A percentile compares a stretch with the other conserved stretches of the same genome.
Evolutionary conservation across 2,888 invertebrate genomes (phyloP).

Genomic region (Lymantria monacha): DNA sequence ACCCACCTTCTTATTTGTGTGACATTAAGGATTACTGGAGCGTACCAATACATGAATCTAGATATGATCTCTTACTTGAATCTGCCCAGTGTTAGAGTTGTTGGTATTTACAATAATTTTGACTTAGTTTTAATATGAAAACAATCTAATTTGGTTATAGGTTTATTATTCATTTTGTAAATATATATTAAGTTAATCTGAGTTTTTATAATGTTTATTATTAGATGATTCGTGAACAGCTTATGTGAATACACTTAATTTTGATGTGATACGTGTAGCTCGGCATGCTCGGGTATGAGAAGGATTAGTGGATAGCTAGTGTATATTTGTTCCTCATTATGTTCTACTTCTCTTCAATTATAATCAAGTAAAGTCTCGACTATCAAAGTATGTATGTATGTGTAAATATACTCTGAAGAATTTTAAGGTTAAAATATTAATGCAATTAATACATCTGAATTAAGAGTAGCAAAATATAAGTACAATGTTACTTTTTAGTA

Average conservation of each 20-base stretch:
- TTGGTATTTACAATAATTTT: slow-evolving; percentile 67
- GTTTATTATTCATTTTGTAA: slow-evolving; percentile 72
- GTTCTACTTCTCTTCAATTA: slow-evolving; percentile 65
- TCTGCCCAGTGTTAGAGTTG: slow-evolving; percentile 79
- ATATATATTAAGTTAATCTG: slow-evolving; percentile 60
- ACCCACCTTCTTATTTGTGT: slow-evolving; percentile 60
- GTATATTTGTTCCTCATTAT: slow-evolving; percentile 78
- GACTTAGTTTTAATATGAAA: slow-evolving; percentile 58
- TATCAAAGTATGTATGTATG: slow-evolving; percentile 61
- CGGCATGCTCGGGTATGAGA: slow-evolving; percentile 45
- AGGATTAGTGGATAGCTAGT: slow-evolving; percentile 70
- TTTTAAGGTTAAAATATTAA: slow-evolving; percentile 47
- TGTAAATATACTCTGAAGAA: slow-evolving; percentile 64
- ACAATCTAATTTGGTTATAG: slow-evolving; percentile 70
- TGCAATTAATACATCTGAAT: slow-evolving; percentile 70
- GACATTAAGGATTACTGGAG: slow-evolving; percentile 47
- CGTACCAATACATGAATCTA: slow-evolving; percentile 70
- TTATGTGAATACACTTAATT: slow-evolving; percentile 58
- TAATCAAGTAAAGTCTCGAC: slow-evolving; percentile 77
- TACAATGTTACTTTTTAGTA: slow-evolving; percentile 79
- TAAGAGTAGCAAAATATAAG: slow-evolving; percentile 73
- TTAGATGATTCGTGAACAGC: slow-evolving; percentile 59
- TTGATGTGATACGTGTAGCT: slow-evolving; percentile 70
- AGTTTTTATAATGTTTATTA: slow-evolving; percentile 46
- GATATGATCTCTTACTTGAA: slow-evolving; percentile 79